Evolutionary conservation across 2,888 invertebrate genomes (phyloP), one percentile per base, ranked within the genome.

Genomic region (Hirtodrosophila trivittata): DNA sequence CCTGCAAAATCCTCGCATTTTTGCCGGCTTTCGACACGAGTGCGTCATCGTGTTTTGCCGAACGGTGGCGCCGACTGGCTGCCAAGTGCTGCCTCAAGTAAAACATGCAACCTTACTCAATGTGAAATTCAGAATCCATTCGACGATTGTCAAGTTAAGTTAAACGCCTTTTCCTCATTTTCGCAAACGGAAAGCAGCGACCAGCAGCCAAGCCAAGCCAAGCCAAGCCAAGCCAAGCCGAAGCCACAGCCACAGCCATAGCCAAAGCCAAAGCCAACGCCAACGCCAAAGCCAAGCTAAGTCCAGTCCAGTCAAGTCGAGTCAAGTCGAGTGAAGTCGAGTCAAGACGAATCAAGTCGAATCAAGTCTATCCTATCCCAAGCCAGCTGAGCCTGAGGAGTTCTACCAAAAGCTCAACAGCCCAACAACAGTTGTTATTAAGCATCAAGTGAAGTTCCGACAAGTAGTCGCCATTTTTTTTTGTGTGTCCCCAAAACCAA

Each of bases 121-220:
- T 82, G 85, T 74, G 75, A 85, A 89, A 86, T 77, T 87, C 85
- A 87, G 86, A 89, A 88, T 83, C 87, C 87, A 87, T 88, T 88
- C 81, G 89, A 82, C 87, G 82, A 83, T 84, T 86, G 87, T 85
- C 86, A 86, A 86, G 86, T 86, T 86, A 86, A 86, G 84, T 87
- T 87, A 78, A 68, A 75, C 69, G 84, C 77, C 80, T 76, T 75
- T 85, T 77, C 67, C 75, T 71, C 82, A 69, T 75, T 82, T 70
- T 73, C 57, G 65, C 75, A 64, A 85, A 67, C 62, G 47, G 59
- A 74, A 80, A 68, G 60, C 63, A 68, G 60, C 63, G 63, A 73
- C 58, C 55, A 52, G 14, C 14, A 52, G 25, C 35, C 41, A 37
- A 52, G 25, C 25, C 6, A 45, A 45, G 10, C 18, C n/a, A 43